Evolutionary conservation across 2,888 invertebrate genomes (phyloP).

Genomic region (Brassicogethes aeneus): DNA sequence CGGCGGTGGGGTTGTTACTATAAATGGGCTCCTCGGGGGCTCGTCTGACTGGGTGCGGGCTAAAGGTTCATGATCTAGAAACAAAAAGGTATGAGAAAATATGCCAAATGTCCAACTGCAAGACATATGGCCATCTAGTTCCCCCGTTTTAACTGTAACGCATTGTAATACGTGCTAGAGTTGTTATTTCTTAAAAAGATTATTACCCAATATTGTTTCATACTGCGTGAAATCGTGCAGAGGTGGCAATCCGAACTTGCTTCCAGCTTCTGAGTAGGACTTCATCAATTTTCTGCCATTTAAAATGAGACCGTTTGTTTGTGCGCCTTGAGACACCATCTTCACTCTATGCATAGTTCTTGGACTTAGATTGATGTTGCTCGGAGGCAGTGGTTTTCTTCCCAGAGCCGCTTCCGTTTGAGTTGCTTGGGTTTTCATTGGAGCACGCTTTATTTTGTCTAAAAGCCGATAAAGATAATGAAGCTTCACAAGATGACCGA

Average conservation of each 20-base stretch:
- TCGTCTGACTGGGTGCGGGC: slow-evolving; percentile 81
- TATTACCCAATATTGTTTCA: slow-evolving; percentile 21
- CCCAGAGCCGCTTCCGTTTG: slow-evolving; percentile 74
- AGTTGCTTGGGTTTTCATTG: slow-evolving; percentile 89
- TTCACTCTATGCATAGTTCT: slow-evolving; percentile 75
- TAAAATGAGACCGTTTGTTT: slow-evolving; percentile 69
- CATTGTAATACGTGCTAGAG: too few relatives aligned
- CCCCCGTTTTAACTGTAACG: too few relatives aligned
- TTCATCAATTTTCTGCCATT: slow-evolving; percentile 72
- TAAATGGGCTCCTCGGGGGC: slow-evolving; percentile 67
- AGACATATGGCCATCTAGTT: too few relatives aligned
- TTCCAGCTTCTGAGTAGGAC: slow-evolving; percentile 72
- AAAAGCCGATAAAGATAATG: slow-evolving; percentile 36
- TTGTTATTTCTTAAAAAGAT: too few relatives aligned
- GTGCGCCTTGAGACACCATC: slow-evolving; percentile 85
- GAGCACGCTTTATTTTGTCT: slow-evolving; percentile 74
- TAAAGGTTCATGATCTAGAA: slow-evolving; percentile 60
- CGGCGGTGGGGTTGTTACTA: slow-evolving; percentile 48
- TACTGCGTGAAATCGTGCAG: slow-evolving; percentile 27
- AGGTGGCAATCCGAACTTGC: slow-evolving; percentile 34
- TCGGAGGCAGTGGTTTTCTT: slow-evolving; percentile 61
- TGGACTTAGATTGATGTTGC: slow-evolving; percentile 67
- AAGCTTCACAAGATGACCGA: too few relatives aligned
- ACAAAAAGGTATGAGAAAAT: too few relatives aligned
- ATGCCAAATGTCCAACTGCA: too few relatives aligned